These are phyloP conservation scores for Perodicticus potto DNA, from an alignment of 2,797 vertebrate genomes.

Conservation along the genomic window DNA sequence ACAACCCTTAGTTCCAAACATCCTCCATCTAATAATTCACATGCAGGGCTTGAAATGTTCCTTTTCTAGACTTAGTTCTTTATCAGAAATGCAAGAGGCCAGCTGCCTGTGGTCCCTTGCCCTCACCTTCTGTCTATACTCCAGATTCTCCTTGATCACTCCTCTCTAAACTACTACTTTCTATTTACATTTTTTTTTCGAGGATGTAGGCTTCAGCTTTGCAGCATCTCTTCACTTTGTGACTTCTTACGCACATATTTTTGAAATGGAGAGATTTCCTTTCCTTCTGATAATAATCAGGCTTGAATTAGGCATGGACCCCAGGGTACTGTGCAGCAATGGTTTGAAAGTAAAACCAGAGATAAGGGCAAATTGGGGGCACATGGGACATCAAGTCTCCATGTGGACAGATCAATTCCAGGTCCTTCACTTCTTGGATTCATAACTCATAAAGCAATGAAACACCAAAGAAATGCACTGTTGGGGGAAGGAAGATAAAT, in stretches of 20 bases:
- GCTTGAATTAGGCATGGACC: background rate
- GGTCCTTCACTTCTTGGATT: background rate
- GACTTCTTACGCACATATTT: background rate
- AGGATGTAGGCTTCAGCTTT: background rate
- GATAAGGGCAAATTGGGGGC: background rate
- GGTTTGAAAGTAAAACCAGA: constrained; percentile 11
- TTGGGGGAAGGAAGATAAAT: background rate
- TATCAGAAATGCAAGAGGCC: background rate
- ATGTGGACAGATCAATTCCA: background rate
- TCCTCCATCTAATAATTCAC: background rate
- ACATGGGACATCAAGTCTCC: background rate
- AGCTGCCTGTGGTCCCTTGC: fast-evolving
- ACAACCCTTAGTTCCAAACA: background rate
- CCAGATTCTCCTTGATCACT: background rate
- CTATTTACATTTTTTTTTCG: background rate
- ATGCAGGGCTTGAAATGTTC: background rate
- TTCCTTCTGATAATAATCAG: background rate
- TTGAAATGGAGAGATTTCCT: background rate
- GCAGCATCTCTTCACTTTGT: background rate
- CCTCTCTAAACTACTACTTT: background rate
- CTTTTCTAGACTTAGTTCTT: background rate
- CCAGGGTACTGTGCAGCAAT: background rate
- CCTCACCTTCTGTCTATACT: background rate
- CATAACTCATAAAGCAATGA: background rate
- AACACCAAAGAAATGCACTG: background rate